phyloP scores from a whole-genome alignment of 2,888 invertebrate genomes.

The Metalampra italica region DNA sequence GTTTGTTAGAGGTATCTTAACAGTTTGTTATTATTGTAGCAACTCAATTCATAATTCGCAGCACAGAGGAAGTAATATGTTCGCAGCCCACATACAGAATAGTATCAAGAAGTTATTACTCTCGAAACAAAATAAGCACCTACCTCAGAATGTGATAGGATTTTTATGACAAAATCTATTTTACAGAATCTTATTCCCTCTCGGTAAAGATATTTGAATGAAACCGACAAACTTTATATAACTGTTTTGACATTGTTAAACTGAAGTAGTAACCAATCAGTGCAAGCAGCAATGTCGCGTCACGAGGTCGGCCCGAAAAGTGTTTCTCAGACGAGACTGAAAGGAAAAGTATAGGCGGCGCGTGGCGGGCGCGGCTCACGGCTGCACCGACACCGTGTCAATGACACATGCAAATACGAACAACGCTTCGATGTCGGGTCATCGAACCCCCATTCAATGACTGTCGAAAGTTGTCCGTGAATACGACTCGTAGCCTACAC shows the following conservation, averaged over 20 bases:
- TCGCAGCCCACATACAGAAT: too few species aligned
- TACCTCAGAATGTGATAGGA: too few species aligned
- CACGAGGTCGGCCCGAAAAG: conserved; percentile 65
- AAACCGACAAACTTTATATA: not conserved
- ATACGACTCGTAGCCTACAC: conserved; percentile 50
- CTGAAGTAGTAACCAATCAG: conserved; percentile 8
- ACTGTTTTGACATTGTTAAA: not conserved
- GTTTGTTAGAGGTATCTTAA: too few species aligned
- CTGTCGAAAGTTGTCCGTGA: conserved; percentile 73
- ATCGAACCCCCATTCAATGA: conserved; percentile 72
- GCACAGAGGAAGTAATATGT: too few species aligned
- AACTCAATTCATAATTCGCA: too few species aligned
- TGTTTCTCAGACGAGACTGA: conserved; percentile 61
- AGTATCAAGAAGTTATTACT: too few species aligned
- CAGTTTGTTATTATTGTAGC: too few species aligned
- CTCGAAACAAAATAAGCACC: too few species aligned
- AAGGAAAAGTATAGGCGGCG: conserved; percentile 71
- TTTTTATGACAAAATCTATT: too few species aligned
- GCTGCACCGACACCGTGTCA: conserved; percentile 68
- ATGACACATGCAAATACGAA: conserved; percentile 76
- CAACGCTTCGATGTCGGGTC: conserved; percentile 64
- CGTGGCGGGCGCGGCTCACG: conserved; percentile 32
- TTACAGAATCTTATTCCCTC: not conserved
- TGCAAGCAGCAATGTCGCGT: conserved; percentile 37
- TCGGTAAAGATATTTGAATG: too few species aligned